Conservation (phyloP, 2,888 invertebrate genomes). For the Yponomeuta plumbellus region DNA sequence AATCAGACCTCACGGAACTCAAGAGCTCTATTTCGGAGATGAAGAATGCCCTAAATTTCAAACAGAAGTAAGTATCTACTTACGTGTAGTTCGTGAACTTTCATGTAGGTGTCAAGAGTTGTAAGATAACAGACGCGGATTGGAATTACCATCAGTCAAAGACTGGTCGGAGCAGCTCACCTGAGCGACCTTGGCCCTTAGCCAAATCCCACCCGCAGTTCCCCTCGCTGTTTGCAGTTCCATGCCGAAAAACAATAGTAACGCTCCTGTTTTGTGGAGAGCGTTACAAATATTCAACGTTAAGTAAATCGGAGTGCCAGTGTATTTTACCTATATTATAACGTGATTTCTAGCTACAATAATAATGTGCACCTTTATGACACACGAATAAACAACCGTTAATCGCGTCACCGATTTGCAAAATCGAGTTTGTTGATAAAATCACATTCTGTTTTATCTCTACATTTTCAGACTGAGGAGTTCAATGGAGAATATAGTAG, state of each 20-base stretch:
- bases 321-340: neutral
- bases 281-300: slow-evolving; percentile 1
- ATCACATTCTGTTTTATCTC: neutral
- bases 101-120: slow-evolving; percentile 29
- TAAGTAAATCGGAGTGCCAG: neutral
- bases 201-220: slow-evolving; percentile 66
- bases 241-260: slow-evolving; percentile 69
- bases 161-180: slow-evolving; percentile 58
- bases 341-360: neutral
- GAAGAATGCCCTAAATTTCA: slow-evolving; percentile 78
- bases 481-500: slow-evolving; percentile 88
- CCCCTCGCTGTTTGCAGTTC: slow-evolving; percentile 65
- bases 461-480: slow-evolving; percentile 77
- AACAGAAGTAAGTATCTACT: slow-evolving; percentile 48
- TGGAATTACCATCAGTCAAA: slow-evolving; percentile 24
- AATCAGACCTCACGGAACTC: slow-evolving; percentile 86
- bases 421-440: too few species aligned
- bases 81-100: neutral
- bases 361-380: neutral
- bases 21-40: slow-evolving; percentile 92
- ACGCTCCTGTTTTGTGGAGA: slow-evolving; percentile 49
- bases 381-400: neutral
- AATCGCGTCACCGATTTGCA: neutral
- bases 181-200: slow-evolving; percentile 68
- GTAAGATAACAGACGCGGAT: slow-evolving; percentile 39